Base-by-base conservation (phyloP, 1,140 invertebrate species). In the Paraescarpia echinospica region DNA sequence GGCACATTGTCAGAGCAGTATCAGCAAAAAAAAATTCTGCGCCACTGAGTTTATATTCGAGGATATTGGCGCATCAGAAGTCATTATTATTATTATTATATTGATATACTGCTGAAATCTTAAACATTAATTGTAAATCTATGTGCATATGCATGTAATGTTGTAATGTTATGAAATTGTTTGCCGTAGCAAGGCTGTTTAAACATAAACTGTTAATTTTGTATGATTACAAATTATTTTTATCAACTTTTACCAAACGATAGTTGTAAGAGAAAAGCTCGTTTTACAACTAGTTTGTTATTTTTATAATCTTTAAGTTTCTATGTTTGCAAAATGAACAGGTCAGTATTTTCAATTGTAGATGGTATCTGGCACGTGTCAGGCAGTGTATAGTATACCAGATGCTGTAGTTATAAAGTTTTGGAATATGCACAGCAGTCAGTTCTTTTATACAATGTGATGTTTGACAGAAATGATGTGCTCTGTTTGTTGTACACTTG, bases 281-380 rank as follows among this genome's bases (percentile, higher is more conserved):
- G 59, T 77, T 77, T 77, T 77, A 77, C 59, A 51, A 51, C 48
- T 51, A 51, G 18, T 51, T 51, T 77, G 59, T 77, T 77, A 77
- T 77, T 77, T 77, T 77, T 77, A 77, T 77, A 77, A 77, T 77
- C 59, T 77, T 12, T 77, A 77, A 77, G 59, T 77, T 77, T 77
- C 12, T 77, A 77, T 77, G 14, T 77, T 77, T 77, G 59, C 27
- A 27, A 18, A 77, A 77, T 77, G 59, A 77, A 22, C 59, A 77
- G 59, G 22, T 77, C 59, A 77, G 59, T 77, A 77, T 77, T 77
- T 77, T 12, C 59, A 77, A 27, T 77, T 77, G 0, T 77, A 77
- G 27, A 27, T 77, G 59, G 6, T 77, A 77, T 77, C 59, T 18
- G 6, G 59, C 59, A 77, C 22, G 12, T 41, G 41, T 41, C 41